Base-by-base conservation (phyloP, 1,140 invertebrate species). In the Polypedilum vanderplanki region DNA sequence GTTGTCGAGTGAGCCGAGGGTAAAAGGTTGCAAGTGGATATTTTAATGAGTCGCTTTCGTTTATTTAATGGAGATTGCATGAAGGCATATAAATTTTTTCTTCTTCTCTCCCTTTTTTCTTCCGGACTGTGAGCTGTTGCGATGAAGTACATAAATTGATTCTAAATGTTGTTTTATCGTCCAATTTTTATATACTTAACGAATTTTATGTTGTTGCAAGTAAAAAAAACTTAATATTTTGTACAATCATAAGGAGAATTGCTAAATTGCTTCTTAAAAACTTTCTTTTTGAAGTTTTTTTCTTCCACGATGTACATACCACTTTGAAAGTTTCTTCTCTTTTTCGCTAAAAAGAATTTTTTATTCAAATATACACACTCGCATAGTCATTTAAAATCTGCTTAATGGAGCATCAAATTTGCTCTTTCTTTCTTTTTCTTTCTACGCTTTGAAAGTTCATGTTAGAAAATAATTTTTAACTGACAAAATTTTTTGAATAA, bases 331-430 rank as follows among this genome's bases (percentile, higher is more conserved):
- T 15, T 46, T 46, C 41, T 46, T 46, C 41, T n/a, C n/a, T 46
- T 57, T 15, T 15, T 57, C 46, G n/a, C n/a, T 15, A 33, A 33
- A 5, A 33, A 33, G 24, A 33, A 33, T 3, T 3, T 3, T 33
- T 1, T 4, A 57, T 12, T 57, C 46, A 57, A 57, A 57, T n/a
- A n/a, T 57, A 57, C 46, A 57, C 46, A 33, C 24, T 33, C 24
- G 24, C 24, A 57, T 57, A 57, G 46, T 57, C 46, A 57, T 57
- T 57, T 57, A 57, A 15, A 57, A 57, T 57, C 46, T 57, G 46
- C 46, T 57, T 57, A 57, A 57, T 57, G 46, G 46, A 57, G 46
- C 46, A 57, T 57, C 46, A 57, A 57, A 57, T 57, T 57, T 57
- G 12, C 24, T 33, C 24, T 33, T 33, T 33, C 24, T 33, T 33